Evolutionary conservation across 2,113 vertebrate species (phyloP), one percentile per base, ranked within the genome.

Genomic region (Motacilla tschutschensis): DNA sequence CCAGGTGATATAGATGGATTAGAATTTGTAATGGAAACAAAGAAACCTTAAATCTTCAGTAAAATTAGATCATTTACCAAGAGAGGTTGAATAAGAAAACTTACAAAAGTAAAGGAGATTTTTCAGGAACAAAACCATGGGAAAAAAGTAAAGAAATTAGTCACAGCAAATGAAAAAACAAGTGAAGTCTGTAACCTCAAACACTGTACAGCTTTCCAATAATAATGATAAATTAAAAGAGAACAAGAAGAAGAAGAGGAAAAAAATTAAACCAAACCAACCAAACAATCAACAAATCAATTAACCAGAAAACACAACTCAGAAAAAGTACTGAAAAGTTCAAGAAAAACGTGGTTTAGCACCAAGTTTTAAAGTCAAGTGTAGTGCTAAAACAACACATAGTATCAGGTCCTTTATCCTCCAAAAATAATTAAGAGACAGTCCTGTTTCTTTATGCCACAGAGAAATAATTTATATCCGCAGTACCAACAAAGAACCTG

Each of bases 251-350:
- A 63, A 24, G 18, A 26, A 9, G 10, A 22, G 21, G 8, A 13
- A 60, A 29, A 53, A 47, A 47, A 5, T 10, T 11, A 29, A 55
- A 36, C 6, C n/a, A 36, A 41, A 69, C 9, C 16, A 60, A 50
- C 4, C 10, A 22, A 38, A 2, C 10, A 59, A n/a, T 5, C 13
- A 33, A 44, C 8, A 6, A 59, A n/a, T 3, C 8, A 36, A 38
- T 10, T 13, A 54, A 55, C 20, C 6, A 62, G 25, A 53, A 18
- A 40, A 5, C 2, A 8, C 3, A 44, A 44, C 8, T 13, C 8
- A 38, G 33, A 38, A 36, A 71, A 33, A 22, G 0, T 26, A 36
- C 15, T 1, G 3, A 44, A 47, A 29, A 0, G 0, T 48, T 60
- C 10, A 79, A 57, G 9, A 17, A 14, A 79, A 60, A 35, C 5